Percentiles rank a stretch among this genome's conserved stretches.
Evolutionary conservation across 2,888 invertebrate species (phyloP).

Genomic region (Drosophila prolongata): DNA sequence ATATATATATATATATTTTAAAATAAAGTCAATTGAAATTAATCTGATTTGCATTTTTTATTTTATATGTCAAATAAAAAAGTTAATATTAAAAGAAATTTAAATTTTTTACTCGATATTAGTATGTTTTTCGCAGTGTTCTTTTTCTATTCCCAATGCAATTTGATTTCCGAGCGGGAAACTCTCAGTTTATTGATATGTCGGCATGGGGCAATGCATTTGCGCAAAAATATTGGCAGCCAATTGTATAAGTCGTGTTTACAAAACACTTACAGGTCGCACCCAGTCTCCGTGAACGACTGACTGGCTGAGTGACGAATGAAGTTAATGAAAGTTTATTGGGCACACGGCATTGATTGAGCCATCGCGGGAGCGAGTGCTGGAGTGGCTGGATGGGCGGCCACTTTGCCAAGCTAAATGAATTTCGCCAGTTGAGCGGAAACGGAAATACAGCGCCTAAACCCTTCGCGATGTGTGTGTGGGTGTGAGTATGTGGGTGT

Average conservation of each 20-base stretch:
- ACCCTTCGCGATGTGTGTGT: conserved; percentile 40
- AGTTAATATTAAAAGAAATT: background rate
- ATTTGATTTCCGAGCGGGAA: conserved; percentile 8
- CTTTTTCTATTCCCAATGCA: conserved; percentile 3
- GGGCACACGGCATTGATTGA: conserved; percentile 55
- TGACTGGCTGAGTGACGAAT: conserved; percentile 53
- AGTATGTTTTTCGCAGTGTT: background rate
- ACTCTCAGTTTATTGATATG: conserved; percentile 30
- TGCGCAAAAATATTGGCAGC: conserved; percentile 56
- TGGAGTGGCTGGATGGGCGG: conserved; percentile 29
- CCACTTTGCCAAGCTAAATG: conserved; percentile 69
- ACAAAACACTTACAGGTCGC: conserved; percentile 71
- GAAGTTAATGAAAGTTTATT: conserved; percentile 74
- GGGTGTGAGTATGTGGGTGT: background rate
- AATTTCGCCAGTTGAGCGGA: conserved; percentile 79
- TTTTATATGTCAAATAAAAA: too few species aligned
- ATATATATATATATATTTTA: too few species aligned
- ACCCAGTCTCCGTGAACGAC: conserved; percentile 26
- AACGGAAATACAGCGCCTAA: conserved; percentile 71
- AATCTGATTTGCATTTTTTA: too few species aligned
- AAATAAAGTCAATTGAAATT: too few species aligned
- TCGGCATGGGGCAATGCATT: conserved; percentile 28
- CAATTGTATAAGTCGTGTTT: conserved; percentile 68
- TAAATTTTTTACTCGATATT: background rate
- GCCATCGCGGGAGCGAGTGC: conserved; percentile 37